Evolutionary conservation across 2,888 invertebrate genomes (phyloP).

Genomic region (Sycophila texana): DNA sequence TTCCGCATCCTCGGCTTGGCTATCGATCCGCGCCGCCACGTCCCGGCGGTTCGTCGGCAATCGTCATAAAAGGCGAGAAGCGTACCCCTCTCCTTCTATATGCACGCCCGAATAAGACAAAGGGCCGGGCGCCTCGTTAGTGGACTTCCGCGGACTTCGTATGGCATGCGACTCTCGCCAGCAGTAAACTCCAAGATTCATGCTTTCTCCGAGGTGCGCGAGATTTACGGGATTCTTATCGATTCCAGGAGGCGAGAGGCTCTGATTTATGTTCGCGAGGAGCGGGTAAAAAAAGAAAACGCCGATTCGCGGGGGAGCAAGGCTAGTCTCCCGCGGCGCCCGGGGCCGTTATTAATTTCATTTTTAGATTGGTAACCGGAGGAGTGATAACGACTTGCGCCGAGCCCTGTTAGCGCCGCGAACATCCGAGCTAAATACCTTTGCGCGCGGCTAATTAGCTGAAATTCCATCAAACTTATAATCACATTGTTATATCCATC

Average conservation of each 20-base stretch:
- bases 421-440: slow-evolving; percentile 7
- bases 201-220: too few species aligned
- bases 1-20: not conserved
- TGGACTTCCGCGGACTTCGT: not conserved
- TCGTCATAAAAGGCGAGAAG: slow-evolving; percentile 20
- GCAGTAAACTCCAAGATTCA: too few species aligned
- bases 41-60: too few species aligned
- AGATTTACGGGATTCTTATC: too few species aligned
- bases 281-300: too few species aligned
- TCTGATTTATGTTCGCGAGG: too few species aligned
- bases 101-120: slow-evolving; percentile 2
- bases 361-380: not conserved
- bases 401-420: too few species aligned
- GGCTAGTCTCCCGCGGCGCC: too few species aligned
- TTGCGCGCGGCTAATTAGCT: slow-evolving; percentile 2
- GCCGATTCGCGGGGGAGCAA: too few species aligned
- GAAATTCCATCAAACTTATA: slow-evolving; percentile 34
- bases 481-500: slow-evolving; percentile 24
- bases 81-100: not conserved
- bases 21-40: slow-evolving; percentile 22
- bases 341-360: too few species aligned
- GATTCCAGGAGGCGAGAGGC: too few species aligned
- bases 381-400: not conserved
- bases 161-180: too few species aligned
- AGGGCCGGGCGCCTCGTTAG: not conserved